phyloP scores from a whole-genome alignment of 2,113 vertebrate species.

The Syngnathus typhle region DNA sequence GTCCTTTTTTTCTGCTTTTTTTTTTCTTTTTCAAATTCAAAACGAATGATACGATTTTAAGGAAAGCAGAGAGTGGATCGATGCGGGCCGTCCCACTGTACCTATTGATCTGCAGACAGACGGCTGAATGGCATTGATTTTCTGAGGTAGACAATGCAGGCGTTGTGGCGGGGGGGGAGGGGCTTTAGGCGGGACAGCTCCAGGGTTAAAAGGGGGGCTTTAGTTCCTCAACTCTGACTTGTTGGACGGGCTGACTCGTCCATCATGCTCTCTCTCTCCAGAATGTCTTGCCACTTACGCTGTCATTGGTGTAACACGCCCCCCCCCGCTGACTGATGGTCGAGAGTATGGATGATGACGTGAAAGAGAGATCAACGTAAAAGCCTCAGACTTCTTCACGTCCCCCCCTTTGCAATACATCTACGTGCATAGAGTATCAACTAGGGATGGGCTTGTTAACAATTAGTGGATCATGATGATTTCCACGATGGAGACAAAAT shows the following conservation, averaged over 20 bases:
- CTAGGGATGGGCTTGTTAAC: background rate
- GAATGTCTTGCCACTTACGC: conserved; percentile 57
- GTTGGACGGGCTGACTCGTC: conserved; percentile 48
- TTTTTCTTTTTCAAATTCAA: background rate
- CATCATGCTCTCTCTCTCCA: conserved; percentile 47
- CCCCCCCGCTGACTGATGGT: conserved; percentile 58
- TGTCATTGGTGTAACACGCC: conserved; percentile 48
- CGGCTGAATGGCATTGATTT: conserved; percentile 71
- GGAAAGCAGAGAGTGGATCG: conserved; percentile 47
- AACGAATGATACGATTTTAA: background rate
- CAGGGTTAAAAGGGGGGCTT: conserved; percentile 29
- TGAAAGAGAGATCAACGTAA: conserved; percentile 58
- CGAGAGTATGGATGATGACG: conserved; percentile 51
- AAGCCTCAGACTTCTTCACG: conserved; percentile 33
- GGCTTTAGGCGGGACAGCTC: conserved; percentile 28
- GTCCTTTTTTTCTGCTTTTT: background rate
- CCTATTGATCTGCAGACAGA: conserved; percentile 68
- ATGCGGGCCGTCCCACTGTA: conserved; percentile 71
- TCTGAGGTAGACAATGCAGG: conserved; percentile 79
- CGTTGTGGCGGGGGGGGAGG: conserved; percentile 39
- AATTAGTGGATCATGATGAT: background rate
- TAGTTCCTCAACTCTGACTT: conserved; percentile 34
- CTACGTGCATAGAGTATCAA: background rate
- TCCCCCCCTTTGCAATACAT: conserved; percentile 16
- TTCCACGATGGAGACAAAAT: background rate